A percentile compares a stretch with the other conserved stretches of the same genome.
These are phyloP conservation scores for Paratrypauchen microcephalus DNA, from an alignment of 2,797 vertebrate species.

Conservation along the genomic window DNA sequence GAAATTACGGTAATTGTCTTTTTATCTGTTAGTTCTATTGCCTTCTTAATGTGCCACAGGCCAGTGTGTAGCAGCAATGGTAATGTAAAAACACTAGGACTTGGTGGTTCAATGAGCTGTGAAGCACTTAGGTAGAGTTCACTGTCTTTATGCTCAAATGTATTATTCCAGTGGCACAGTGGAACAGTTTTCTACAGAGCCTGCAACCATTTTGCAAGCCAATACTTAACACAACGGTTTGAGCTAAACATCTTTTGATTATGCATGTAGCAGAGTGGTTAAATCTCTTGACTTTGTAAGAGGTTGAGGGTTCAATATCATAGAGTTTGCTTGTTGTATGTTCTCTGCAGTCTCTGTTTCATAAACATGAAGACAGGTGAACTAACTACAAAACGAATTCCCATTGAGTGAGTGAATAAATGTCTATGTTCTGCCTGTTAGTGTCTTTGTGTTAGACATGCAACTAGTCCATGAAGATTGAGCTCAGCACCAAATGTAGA, in stretches of 20 bases:
- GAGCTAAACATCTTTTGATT: too few relatives aligned
- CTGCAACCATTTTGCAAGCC: not conserved
- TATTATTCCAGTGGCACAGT: constrained; percentile 9
- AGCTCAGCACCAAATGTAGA: not conserved
- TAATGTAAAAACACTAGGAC: not conserved
- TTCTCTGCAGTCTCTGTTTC: not conserved
- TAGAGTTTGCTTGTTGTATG: not conserved
- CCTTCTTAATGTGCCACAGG: too few relatives aligned
- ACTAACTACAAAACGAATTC: not conserved
- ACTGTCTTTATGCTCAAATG: not conserved
- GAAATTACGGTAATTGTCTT: too few relatives aligned
- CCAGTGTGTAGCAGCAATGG: not conserved
- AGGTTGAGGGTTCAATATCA: not conserved
- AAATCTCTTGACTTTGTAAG: too few relatives aligned
- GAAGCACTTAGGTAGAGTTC: not conserved
- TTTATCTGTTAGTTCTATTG: too few relatives aligned
- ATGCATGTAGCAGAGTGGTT: too few relatives aligned
- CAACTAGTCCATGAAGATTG: not conserved
- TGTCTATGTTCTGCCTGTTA: not conserved
- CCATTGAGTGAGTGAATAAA: not conserved
- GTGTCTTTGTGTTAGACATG: not conserved
- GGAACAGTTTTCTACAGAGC: constrained; percentile 23
- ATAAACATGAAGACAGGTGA: not conserved
- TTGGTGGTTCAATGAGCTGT: not conserved
- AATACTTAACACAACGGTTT: not conserved